Evolutionary conservation across 2,797 vertebrate genomes (phyloP), one percentile per base, ranked within the genome.

Genomic region (Nyctalus aviator): DNA sequence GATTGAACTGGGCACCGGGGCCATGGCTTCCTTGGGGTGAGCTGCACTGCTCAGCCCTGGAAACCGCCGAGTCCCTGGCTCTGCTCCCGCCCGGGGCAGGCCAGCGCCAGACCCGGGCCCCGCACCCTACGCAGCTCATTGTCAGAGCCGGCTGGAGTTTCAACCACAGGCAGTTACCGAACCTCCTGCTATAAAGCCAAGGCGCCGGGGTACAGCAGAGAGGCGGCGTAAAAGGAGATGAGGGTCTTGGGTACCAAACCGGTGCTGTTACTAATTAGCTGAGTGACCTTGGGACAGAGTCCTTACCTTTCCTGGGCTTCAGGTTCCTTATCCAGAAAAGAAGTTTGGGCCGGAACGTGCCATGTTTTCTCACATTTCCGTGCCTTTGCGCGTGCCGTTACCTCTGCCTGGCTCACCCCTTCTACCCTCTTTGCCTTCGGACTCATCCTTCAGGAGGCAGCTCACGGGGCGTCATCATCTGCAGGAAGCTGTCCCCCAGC

Each of bases 61-160:
- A 96, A 97, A 88, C 79, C 91, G 88, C 95, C 93, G 66, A 41
- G 75, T 72, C 77, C 37, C 59, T 97, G 95, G 93, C 91, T 94
- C 37, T 11, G 66, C 59, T 90, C 95, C 89, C 94, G 77, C 78
- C 44, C n/a, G 37, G 86, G 92, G 27, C 50, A 79, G n/a, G 50
- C 72, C 46, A 76, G 86, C 75, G 81, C 86, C 46, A 90, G 84
- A 87, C 5, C 81, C 82, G 27, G 73, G 13, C 30, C 69, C 35
- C 32, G 84, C 75, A 76, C 53, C 50, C 78, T 9, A n/a, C 48
- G 72, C 78, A 78, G 48, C 41, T 85, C 69, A 66, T 83, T 79
- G 89, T 83, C 71, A 90, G 46, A 90, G 59, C 44, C 0, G 0
- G 6, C 82, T 92, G 69, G 64, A 25, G 32, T 64, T 76, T 87